phyloP scores from a whole-genome alignment of 2,888 invertebrate species.

The Andrena flavipes region DNA sequence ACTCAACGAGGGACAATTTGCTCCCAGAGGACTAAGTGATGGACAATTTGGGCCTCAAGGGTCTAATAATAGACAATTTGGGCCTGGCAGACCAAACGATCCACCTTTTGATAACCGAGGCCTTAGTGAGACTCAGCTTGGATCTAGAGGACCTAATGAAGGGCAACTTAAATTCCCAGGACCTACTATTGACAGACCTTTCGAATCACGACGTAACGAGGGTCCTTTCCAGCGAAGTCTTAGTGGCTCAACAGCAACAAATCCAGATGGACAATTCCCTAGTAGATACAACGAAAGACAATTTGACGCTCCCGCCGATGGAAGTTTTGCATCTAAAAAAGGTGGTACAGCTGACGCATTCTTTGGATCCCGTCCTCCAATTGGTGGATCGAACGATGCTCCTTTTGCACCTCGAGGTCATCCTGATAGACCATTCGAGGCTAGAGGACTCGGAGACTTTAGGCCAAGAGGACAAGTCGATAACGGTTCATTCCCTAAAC shows the following conservation, averaged over 20 bases:
- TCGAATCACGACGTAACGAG: conserved; percentile 44
- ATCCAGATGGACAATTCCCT: conserved; percentile 32
- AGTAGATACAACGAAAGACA: conserved; percentile 37
- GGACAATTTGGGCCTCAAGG: conserved; percentile 52
- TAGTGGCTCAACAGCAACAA: conserved; percentile 19
- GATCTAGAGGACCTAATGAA: conserved; percentile 43
- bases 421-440: conserved; percentile 51
- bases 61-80: conserved; percentile 40
- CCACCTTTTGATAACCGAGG: conserved; percentile 45
- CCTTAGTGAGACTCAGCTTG: conserved; percentile 53
- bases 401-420: conserved; percentile 44
- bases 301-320: conserved; percentile 30
- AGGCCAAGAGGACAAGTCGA: conserved; percentile 34
- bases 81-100: conserved; percentile 47
- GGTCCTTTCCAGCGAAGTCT: conserved; percentile 34
- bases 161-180: conserved; percentile 42
- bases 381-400: conserved; percentile 43
- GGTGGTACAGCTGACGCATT: conserved; percentile 18
- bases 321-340: conserved; percentile 13
- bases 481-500: conserved; percentile 15
- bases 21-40: conserved; percentile 34
- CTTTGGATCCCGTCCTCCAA: conserved; percentile 44
- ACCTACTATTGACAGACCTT: conserved; percentile 42
- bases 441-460: conserved; percentile 41
- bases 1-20: conserved; percentile 47